A percentile compares a stretch with the other conserved stretches of the same genome.
Evolutionary conservation across 2,888 invertebrate genomes (phyloP).

Genomic region (Tachina lurida): DNA sequence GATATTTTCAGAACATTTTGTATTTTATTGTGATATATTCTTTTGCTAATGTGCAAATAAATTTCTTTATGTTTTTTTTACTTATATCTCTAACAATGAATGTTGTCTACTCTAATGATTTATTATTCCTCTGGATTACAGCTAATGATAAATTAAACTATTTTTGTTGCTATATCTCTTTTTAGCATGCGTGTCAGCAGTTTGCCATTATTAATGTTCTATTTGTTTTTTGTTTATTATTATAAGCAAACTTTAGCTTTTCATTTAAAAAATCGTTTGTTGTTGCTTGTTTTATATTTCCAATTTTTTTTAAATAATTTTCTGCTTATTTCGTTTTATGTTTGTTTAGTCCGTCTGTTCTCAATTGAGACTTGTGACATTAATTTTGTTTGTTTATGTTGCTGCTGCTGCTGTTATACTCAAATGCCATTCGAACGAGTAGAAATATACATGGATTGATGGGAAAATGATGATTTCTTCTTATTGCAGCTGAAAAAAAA

Average conservation of each 20-base stretch:
- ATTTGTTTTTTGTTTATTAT: constrained; percentile 7
- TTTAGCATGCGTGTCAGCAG: constrained; percentile 14
- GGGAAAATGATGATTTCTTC: background rate
- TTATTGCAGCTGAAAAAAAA: constrained; percentile 27
- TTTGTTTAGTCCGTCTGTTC: constrained; percentile 8
- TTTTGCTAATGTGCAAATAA: constrained; percentile 5
- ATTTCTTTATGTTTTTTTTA: background rate
- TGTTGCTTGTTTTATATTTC: no score
- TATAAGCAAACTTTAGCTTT: background rate
- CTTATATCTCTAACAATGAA: background rate
- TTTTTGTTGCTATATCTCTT: background rate
- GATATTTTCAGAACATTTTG: constrained; percentile 23
- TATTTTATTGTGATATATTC: background rate
- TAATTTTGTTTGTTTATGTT: constrained; percentile 45
- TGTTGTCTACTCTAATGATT: constrained; percentile 6
- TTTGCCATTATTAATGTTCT: constrained; percentile 25
- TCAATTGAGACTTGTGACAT: constrained; percentile 41
- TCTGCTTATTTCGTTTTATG: constrained; percentile 17
- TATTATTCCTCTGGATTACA: constrained; percentile 5
- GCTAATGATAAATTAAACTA: constrained; percentile 13
- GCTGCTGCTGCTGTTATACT: constrained; percentile 23
- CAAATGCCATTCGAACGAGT: constrained; percentile 27
- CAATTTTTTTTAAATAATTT: background rate
- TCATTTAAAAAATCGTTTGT: no score
- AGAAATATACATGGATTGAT: constrained; percentile 20